Base-by-base conservation (phyloP, 2,113 vertebrate genomes). In the Pygathrix nemaeus region DNA sequence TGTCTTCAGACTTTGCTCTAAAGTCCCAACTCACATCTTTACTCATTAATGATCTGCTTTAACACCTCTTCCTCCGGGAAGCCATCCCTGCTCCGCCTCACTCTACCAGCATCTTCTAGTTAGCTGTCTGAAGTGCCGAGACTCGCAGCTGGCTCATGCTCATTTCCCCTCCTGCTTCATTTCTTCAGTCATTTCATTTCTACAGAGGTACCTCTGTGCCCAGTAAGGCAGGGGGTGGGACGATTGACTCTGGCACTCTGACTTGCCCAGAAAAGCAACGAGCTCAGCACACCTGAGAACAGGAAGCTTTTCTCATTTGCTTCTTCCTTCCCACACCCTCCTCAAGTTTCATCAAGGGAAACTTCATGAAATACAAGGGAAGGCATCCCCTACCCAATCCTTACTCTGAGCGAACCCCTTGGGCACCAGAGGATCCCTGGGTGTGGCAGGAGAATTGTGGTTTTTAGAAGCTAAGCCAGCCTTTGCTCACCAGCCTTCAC, bases 311-410 rank as follows among this genome's bases (percentile, higher is more conserved):
- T 88, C 78, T 83, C 72, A 68, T 83, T 87, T 88, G 76, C 12
- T 43, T 61, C 50, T 94, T 79, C 80, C 50, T 93, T 76, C 43
- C 81, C 38, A 25, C 16, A 10, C 76, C 55, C 30, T 95, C 81
- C 93, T 98, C 90, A 86, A 38, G n/a, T 97, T 96, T 97, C 94
- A 30, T 64, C 61, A 64, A 64, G 61, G 61, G 61, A 64, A 64
- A 64, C 61, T 6, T 64, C 27, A 64, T 64, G 61, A 13, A 89
- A 82, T 64, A 79, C 55, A 64, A 92, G 59, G 82, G n/a, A 79
- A 92, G 52, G 40, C 6, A 3, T 38, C 27, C 72, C 35, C 45
- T 66, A 64, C 17, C 50, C 38, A 32, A 35, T 61, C 21, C 23
- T 57, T 96, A 55, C 55, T 61, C 87, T 72, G n/a, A 59, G 32